These are phyloP conservation scores for Falco naumanni DNA, from an alignment of 2,797 vertebrate genomes.

Conservation along the genomic window DNA sequence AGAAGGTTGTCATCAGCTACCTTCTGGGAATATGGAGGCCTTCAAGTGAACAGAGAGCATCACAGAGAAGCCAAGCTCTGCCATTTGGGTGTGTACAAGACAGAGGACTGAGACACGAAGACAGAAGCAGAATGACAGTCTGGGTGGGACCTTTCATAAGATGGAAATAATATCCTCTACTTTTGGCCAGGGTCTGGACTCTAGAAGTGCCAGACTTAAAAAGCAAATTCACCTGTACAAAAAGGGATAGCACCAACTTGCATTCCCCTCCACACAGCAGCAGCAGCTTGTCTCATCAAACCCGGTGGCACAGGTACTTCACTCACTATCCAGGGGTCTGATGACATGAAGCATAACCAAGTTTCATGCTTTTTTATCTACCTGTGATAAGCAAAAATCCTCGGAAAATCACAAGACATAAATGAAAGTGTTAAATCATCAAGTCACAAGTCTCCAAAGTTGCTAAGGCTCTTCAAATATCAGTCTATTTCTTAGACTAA, in stretches of 20 bases:
- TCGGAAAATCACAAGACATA: not conserved
- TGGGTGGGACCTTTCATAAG: not conserved
- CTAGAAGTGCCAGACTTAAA: not conserved
- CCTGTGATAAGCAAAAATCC: not conserved
- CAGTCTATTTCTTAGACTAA: not conserved
- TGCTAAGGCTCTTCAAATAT: not conserved
- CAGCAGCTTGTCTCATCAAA: not conserved
- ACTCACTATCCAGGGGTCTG: not conserved
- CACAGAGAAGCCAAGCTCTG: not conserved
- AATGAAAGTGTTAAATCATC: not conserved
- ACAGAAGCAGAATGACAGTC: not conserved
- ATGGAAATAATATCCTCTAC: not conserved
- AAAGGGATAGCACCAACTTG: not conserved
- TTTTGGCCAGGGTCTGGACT: not conserved
- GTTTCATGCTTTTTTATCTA: not conserved
- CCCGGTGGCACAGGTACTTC: not conserved
- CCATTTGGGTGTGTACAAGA: not conserved
- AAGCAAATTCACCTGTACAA: not conserved
- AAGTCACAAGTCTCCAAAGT: not conserved
- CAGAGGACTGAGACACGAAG: not conserved
- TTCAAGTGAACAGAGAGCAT: not conserved
- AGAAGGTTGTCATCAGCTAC: not conserved
- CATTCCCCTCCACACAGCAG: not conserved
- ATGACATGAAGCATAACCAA: not conserved
- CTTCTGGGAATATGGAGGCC: accelerated